Conservation (phyloP, 2,888 invertebrate genomes). For the Sturmia bella region DNA sequence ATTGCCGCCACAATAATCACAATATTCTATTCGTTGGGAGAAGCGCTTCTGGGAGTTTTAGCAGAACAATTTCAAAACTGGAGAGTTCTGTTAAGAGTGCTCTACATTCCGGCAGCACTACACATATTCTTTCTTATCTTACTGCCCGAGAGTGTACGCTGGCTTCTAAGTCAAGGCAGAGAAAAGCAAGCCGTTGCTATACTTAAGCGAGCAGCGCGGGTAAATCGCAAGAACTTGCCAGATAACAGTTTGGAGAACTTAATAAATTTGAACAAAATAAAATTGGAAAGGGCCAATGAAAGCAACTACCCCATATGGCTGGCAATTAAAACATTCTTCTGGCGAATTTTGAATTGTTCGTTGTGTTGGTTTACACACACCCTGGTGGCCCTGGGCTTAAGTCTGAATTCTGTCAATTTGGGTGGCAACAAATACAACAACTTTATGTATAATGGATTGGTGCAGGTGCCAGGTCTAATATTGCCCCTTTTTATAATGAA, state of each 20-base stretch:
- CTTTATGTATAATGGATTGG: slow-evolving; percentile 84
- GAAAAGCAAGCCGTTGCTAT: slow-evolving; percentile 84
- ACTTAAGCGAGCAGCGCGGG: slow-evolving; percentile 84
- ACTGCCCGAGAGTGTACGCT: slow-evolving; percentile 88
- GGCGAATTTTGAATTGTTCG: slow-evolving; percentile 84
- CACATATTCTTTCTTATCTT: slow-evolving; percentile 87
- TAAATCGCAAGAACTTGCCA: slow-evolving; percentile 82
- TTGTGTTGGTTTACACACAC: slow-evolving; percentile 91
- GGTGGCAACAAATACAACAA: slow-evolving; percentile 89
- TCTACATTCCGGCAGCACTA: slow-evolving; percentile 87
- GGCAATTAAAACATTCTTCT: slow-evolving; percentile 73
- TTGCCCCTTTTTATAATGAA: slow-evolving; percentile 86
- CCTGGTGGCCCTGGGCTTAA: slow-evolving; percentile 90
- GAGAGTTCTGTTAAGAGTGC: slow-evolving; percentile 85
- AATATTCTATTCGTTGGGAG: slow-evolving; percentile 87
- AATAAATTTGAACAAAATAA: slow-evolving; percentile 73
- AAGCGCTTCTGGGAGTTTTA: slow-evolving; percentile 86
- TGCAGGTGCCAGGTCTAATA: slow-evolving; percentile 89
- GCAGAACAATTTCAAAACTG: slow-evolving; percentile 87
- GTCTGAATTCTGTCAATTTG: slow-evolving; percentile 88
- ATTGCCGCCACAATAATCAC: slow-evolving; percentile 87
- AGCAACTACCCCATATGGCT: slow-evolving; percentile 75
- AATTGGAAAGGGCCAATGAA: slow-evolving; percentile 73
- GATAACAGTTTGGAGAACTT: slow-evolving; percentile 74
- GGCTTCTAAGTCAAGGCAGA: slow-evolving; percentile 86